Conservation (phyloP, 2,113 vertebrate genomes). For the Leptodactylus fuscus region DNA sequence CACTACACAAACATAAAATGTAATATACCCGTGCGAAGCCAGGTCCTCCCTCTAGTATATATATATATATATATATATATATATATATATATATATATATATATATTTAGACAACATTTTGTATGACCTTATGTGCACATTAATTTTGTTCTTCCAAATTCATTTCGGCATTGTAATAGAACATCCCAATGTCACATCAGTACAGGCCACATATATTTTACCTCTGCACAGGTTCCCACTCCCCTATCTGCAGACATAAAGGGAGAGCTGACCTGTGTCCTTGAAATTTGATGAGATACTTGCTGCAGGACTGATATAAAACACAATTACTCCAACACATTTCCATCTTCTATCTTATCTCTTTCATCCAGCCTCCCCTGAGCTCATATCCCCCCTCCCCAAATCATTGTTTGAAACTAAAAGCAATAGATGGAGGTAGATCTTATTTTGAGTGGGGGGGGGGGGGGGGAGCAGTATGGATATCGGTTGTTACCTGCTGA, state of each 20-base stretch:
- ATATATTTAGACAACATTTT: background rate
- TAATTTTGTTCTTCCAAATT: conserved; percentile 7
- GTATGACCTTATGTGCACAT: background rate
- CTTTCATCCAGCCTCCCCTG: conserved; percentile 28
- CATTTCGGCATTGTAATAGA: conserved; percentile 10
- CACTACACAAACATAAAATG: too few relatives aligned
- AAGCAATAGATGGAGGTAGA: background rate
- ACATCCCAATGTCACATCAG: conserved; percentile 2
- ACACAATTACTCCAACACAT: conserved; percentile 53
- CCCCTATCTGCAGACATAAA: conserved; percentile 38
- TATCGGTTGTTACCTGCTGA: conserved; percentile 30
- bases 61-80: too few relatives aligned
- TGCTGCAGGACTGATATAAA: conserved; percentile 44
- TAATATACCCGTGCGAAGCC: too few relatives aligned
- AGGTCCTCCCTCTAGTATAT: too few relatives aligned
- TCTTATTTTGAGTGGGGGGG: background rate
- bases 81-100: too few relatives aligned
- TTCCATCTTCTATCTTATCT: conserved; percentile 53
- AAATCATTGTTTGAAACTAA: conserved; percentile 18
- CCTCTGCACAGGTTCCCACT: conserved; percentile 20
- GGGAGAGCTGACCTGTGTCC: conserved; percentile 42
- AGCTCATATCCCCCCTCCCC: background rate
- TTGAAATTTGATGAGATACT: conserved; percentile 52
- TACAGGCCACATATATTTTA: conserved; percentile 27
- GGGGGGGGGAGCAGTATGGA: background rate